phyloP scores from a whole-genome alignment of 2,888 invertebrate species.

The Calliopum simillimum region DNA sequence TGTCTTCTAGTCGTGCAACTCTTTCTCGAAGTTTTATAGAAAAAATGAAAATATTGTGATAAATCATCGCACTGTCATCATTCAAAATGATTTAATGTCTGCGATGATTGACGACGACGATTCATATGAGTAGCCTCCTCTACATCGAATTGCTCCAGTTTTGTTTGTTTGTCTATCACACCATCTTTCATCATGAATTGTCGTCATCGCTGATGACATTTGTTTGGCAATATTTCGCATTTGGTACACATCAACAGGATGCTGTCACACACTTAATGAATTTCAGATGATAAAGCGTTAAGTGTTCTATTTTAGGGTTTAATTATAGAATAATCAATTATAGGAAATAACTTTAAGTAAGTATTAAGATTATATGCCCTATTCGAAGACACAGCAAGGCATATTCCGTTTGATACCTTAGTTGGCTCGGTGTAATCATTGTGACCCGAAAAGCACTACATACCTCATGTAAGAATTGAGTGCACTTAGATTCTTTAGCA shows the following conservation, averaged over 20 bases:
- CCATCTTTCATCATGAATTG: conserved; percentile 2
- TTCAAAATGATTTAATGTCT: conserved; percentile 55
- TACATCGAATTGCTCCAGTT: too few species aligned
- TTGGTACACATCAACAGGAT: conserved; percentile 11
- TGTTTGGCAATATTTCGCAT: not conserved
- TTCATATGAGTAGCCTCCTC: not conserved
- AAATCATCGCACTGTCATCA: conserved; percentile 57
- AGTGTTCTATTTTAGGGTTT: too few species aligned
- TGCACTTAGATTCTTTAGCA: too few species aligned
- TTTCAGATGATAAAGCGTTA: conserved; percentile 55
- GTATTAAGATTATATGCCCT: too few species aligned
- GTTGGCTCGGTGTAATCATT: too few species aligned
- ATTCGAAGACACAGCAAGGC: too few species aligned
- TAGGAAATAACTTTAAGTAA: too few species aligned
- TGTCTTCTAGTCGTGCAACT: not conserved
- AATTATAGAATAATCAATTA: too few species aligned
- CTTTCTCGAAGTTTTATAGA: conserved; percentile 30
- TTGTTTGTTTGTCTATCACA: too few species aligned
- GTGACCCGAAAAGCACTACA: too few species aligned
- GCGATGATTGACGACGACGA: conserved; percentile 56
- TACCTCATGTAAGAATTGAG: too few species aligned
- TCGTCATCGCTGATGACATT: conserved; percentile 10
- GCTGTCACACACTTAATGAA: conserved; percentile 51
- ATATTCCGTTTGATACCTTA: too few species aligned
- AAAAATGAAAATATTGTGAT: conserved; percentile 50